Conservation (phyloP, 2,888 invertebrate genomes). For the Trachelus troglodyta region DNA sequence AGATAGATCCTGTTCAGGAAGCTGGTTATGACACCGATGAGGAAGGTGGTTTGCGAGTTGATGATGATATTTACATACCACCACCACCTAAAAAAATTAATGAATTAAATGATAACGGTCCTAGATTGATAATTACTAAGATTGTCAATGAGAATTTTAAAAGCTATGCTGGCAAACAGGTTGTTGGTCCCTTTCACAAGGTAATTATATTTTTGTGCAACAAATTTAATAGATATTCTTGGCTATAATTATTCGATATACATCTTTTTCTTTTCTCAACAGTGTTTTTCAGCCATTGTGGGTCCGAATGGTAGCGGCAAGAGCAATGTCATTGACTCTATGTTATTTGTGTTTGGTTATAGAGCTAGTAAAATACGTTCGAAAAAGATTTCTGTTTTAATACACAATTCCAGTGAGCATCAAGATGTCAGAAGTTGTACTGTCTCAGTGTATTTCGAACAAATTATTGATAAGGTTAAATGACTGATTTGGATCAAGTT, state of each 20-base stretch:
- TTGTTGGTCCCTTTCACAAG: conserved; percentile 96
- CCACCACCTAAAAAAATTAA: conserved; percentile 78
- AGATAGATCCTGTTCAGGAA: conserved; percentile 15
- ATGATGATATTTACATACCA: conserved; percentile 84
- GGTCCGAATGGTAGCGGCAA: conserved; percentile 99
- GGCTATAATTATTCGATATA: conserved; percentile 4
- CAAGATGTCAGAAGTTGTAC: conserved; percentile 82
- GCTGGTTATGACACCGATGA: conserved; percentile 64
- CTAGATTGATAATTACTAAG: conserved; percentile 88
- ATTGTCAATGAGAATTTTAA: conserved; percentile 96
- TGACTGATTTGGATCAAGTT: not conserved
- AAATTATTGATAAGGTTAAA: conserved; percentile 81
- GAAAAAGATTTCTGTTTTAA: conserved; percentile 91
- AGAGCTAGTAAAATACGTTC: conserved; percentile 95
- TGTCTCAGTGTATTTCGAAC: conserved; percentile 90
- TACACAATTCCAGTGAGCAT: conserved; percentile 89
- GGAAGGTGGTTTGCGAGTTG: conserved; percentile 80
- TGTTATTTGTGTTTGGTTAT: conserved; percentile 99
- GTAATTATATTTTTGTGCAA: conserved; percentile 67
- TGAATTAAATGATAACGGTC: conserved; percentile 80
- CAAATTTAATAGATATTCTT: conserved; percentile 7
- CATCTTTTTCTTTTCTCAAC: conserved; percentile 53
- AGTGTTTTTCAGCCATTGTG: conserved; percentile 96
- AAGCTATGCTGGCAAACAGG: conserved; percentile 88
- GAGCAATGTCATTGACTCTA: conserved; percentile 98